phyloP scores from a whole-genome alignment of 2,797 vertebrate species.

The Craterocephalus amniculus region DNA sequence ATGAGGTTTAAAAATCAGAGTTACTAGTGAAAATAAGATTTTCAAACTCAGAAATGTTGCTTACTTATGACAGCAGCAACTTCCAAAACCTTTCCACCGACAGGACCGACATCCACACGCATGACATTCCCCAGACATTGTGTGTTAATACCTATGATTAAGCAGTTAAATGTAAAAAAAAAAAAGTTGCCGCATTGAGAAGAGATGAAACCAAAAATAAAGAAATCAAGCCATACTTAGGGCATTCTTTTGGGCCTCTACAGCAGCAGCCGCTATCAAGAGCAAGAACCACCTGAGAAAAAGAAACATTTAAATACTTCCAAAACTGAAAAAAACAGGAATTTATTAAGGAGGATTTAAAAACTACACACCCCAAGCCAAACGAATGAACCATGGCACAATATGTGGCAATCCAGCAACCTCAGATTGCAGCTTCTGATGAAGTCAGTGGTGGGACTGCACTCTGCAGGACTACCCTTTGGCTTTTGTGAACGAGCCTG shows the following conservation, averaged over 20 bases:
- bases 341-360: not conserved
- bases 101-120: slow-evolving; percentile 60
- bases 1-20: too few species aligned
- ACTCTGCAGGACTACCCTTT: not conserved
- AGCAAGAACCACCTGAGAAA: slow-evolving; percentile 67
- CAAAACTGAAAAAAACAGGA: not conserved
- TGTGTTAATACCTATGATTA: slow-evolving; percentile 47
- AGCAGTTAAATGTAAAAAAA: not conserved
- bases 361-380: slow-evolving; percentile 52
- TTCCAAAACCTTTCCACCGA: slow-evolving; percentile 62
- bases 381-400: slow-evolving; percentile 55
- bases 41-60: not conserved
- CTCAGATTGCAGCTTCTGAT: slow-evolving; percentile 2
- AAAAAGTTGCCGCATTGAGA: not conserved
- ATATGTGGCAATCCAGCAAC: not conserved
- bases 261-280: slow-evolving; percentile 30
- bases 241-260: slow-evolving; percentile 43
- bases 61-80: slow-evolving; percentile 65
- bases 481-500: not conserved
- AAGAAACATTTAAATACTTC: not conserved
- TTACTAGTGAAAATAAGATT: not conserved
- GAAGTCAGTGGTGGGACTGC: not conserved
- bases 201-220: not conserved
- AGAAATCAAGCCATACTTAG: slow-evolving; percentile 1
- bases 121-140: slow-evolving; percentile 75